phyloP scores from a whole-genome alignment of 2,113 vertebrate species.

The Dunckerocampus dactyliophorus region DNA sequence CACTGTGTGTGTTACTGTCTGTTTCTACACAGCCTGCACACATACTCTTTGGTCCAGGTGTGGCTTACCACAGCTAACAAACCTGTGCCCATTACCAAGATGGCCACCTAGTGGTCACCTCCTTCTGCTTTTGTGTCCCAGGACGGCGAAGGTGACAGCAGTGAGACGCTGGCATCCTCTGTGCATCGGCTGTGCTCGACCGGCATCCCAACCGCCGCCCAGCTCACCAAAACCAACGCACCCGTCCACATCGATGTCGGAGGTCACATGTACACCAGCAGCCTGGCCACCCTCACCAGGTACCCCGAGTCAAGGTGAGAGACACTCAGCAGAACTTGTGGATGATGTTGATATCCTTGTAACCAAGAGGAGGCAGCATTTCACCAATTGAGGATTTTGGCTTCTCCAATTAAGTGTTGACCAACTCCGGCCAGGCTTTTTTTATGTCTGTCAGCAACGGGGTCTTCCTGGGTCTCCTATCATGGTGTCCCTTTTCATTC shows the following conservation, averaged over 20 bases:
- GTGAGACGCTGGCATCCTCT: slow-evolving; percentile 75
- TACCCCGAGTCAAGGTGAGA: slow-evolving; percentile 89
- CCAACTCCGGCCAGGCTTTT: too few relatives aligned
- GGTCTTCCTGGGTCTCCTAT: too few relatives aligned
- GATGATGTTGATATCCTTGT: background rate
- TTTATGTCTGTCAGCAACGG: too few relatives aligned
- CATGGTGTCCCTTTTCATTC: too few relatives aligned
- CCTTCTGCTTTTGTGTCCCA: slow-evolving; percentile 44
- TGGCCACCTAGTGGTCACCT: too few relatives aligned
- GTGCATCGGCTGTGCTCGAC: slow-evolving; percentile 81
- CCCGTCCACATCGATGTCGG: slow-evolving; percentile 95
- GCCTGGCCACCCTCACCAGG: slow-evolving; percentile 91
- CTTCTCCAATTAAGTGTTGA: too few relatives aligned
- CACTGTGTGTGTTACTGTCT: background rate
- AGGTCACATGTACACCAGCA: slow-evolving; percentile 96
- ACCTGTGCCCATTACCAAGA: too few relatives aligned
- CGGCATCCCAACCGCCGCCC: slow-evolving; percentile 87
- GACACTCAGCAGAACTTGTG: background rate
- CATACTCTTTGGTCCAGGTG: background rate
- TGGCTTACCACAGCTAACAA: too few relatives aligned
- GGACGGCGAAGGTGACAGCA: slow-evolving; percentile 75
- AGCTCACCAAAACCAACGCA: slow-evolving; percentile 90
- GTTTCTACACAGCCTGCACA: background rate
- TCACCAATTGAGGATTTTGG: too few relatives aligned
- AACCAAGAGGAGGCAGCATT: background rate